Evolutionary conservation across 2,888 invertebrate genomes (phyloP).

Genomic region (Eledona agricola): DNA sequence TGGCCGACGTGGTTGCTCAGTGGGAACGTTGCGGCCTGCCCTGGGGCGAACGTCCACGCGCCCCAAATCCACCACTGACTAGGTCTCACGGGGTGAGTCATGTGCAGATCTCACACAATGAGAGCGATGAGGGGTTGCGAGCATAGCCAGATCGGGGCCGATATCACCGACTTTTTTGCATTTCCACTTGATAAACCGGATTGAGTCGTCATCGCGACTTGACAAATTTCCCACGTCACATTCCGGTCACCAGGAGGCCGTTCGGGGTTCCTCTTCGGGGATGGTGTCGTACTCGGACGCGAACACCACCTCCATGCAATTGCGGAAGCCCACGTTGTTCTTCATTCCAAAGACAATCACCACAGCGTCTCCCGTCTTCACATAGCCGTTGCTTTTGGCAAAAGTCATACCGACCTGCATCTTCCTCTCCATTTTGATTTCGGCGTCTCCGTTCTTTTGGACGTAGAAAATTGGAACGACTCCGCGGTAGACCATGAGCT

Average conservation of each 20-base stretch:
- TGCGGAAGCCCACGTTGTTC: conserved; percentile 74
- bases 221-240: conserved; percentile 46
- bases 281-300: conserved; percentile 56
- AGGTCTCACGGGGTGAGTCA: conserved; percentile 38
- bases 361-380: conserved; percentile 74
- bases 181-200: no score
- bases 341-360: conserved; percentile 78
- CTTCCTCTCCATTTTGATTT: conserved; percentile 68
- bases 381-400: conserved; percentile 70
- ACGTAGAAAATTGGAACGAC: conserved; percentile 67
- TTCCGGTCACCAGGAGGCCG: conserved; percentile 33
- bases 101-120: conserved; percentile 31
- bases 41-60: conserved; percentile 56
- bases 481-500: conserved; percentile 70
- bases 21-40: conserved; percentile 62
- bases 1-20: conserved; percentile 63
- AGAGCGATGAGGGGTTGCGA: conserved; percentile 13
- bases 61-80: conserved; percentile 42
- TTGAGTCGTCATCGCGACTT: no score
- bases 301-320: conserved; percentile 73
- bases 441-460: conserved; percentile 19
- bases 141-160: no score
- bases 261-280: conserved; percentile 6
- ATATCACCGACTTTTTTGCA: no score
- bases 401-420: conserved; percentile 69